Evolutionary conservation across 2,888 invertebrate species (phyloP).

Genomic region (Dyspetes luteomarginatus): DNA sequence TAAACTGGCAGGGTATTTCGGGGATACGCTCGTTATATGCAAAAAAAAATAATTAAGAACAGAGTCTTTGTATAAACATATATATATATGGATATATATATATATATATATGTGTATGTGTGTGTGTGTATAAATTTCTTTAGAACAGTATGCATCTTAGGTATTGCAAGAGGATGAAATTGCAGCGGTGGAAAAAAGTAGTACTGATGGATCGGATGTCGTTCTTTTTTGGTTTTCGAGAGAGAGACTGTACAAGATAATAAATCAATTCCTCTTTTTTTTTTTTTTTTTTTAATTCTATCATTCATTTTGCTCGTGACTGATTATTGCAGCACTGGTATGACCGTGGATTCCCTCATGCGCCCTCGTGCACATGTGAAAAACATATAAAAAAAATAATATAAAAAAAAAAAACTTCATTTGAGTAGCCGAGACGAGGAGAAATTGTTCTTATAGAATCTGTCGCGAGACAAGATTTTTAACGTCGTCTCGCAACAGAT

Average conservation of each 20-base stretch:
- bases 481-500: constrained; percentile 74
- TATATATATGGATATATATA: constrained; percentile 27
- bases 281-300: constrained; percentile 9
- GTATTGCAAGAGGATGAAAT: constrained; percentile 70
- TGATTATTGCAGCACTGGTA: neutral
- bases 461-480: constrained; percentile 72
- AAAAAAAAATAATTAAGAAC: constrained; percentile 39
- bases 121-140: constrained; percentile 58
- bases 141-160: constrained; percentile 75
- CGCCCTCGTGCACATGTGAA: constrained; percentile 1
- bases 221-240: constrained; percentile 35
- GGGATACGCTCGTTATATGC: constrained; percentile 24
- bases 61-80: constrained; percentile 69
- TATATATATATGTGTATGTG: constrained; percentile 29
- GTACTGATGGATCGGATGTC: constrained; percentile 38
- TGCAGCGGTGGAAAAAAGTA: constrained; percentile 22
- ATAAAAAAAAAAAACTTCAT: neutral
- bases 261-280: constrained; percentile 45
- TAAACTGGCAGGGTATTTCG: constrained; percentile 38
- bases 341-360: neutral
- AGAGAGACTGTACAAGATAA: constrained; percentile 26
- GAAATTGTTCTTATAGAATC: constrained; percentile 75
- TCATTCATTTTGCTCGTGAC: neutral
- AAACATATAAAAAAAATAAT: constrained; percentile 35
- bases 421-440: constrained; percentile 52